Percentiles rank a stretch among this genome's conserved stretches.
phyloP scores from a whole-genome alignment of 2,888 invertebrate species.

The Hanleya hanleyi region DNA sequence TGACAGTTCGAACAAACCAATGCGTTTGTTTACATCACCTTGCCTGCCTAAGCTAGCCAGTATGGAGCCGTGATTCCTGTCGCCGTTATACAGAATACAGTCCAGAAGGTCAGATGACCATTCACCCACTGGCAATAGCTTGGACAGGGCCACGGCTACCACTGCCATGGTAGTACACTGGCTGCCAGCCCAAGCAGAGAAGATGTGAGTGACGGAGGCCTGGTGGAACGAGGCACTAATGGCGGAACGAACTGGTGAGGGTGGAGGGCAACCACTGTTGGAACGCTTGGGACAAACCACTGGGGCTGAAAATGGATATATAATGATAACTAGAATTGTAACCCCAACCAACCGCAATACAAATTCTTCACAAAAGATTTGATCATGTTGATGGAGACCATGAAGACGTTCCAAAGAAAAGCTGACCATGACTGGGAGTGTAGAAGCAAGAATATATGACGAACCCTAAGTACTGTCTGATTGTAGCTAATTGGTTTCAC shows the following conservation, averaged over 20 bases:
- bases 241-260: not conserved
- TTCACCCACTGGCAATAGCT: not conserved
- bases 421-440: too few species aligned
- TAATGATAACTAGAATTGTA: too few species aligned
- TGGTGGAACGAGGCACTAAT: not conserved
- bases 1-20: not conserved
- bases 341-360: too few species aligned
- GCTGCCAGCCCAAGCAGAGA: not conserved
- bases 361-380: too few species aligned
- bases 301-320: too few species aligned
- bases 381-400: too few species aligned
- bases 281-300: too few species aligned
- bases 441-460: too few species aligned
- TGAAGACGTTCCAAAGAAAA: too few species aligned
- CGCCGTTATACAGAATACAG: not conserved
- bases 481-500: too few species aligned
- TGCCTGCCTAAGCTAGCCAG: not conserved
- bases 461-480: too few species aligned
- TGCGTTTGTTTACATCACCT: not conserved
- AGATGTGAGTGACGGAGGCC: not conserved
- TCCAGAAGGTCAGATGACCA: not conserved
- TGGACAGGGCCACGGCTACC: not conserved
- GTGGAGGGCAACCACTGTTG: too few species aligned
- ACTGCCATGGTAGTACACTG: not conserved
- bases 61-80: not conserved